Evolutionary conservation across 2,113 vertebrate species (phyloP), one percentile per base, ranked within the genome.

Genomic region (Psittacus erithacus): DNA sequence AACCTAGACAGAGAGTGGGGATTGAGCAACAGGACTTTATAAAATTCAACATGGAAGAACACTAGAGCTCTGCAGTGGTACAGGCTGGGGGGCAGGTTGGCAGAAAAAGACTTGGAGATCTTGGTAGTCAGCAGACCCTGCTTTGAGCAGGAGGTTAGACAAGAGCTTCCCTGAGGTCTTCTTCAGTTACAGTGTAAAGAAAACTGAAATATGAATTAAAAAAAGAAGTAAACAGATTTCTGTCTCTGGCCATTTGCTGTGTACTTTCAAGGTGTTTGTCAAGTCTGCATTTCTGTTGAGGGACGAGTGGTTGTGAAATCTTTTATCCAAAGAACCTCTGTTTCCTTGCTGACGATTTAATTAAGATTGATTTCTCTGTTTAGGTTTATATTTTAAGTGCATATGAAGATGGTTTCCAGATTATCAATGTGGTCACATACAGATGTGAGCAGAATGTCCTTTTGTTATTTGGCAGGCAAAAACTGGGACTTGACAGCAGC

Each of bases 401-500:
- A 7, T 22, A 43, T 33, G 47, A 67, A 62, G 33, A 10, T 47
- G 19, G 25, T 35, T 74, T n/a, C 39, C 18, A 43, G 23, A 22
- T 79, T 75, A 22, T 35, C 39, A 24, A 7, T 76, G 29, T 27
- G 20, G 33, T 28, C 59, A 41, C 15, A 16, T 13, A 46, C 69
- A 60, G 13, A n/a, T 33, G 35, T 50, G 53, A 91, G 71, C 50
- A 50, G 29, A 33, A 13, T 41, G 44, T 38, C 67, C 15, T 86
- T 93, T 64, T 85, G 75, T 46, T 95, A 31, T 38, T 93, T 94
- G 73, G 44, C 92, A 99, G 99, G 99, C 97, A 99, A 99, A 98
- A 99, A 99, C 95, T 99, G 99, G 99, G 99, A 99, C 98, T 97
- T 99, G 96, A 98, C 99, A 16, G 99, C 99, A 38, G 99, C 99